phyloP scores from a whole-genome alignment of 30 jellyfish, hydroid and myxozoan species.

The Phacellophora camtschatica region DNA sequence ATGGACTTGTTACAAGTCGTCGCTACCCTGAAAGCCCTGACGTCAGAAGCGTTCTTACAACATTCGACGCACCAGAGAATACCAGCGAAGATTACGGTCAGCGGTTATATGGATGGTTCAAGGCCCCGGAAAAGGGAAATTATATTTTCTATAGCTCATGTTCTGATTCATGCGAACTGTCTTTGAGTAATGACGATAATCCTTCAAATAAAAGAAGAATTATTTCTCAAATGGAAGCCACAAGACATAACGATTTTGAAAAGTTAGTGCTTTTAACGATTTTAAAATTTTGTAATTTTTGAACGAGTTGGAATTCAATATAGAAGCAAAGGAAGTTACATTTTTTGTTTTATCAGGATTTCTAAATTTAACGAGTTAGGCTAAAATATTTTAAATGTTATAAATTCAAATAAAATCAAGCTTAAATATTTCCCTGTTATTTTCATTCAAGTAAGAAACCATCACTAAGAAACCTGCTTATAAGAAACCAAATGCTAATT shows the following conservation, averaged over 20 bases:
- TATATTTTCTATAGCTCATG: constrained; percentile 90
- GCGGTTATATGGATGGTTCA: constrained; percentile 92
- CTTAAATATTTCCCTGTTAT: too few species aligned
- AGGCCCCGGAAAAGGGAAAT: constrained; percentile 94
- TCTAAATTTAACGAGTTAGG: too few species aligned
- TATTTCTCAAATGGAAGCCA: constrained; percentile 92
- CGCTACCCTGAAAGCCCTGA: constrained; percentile 97
- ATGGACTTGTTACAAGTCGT: constrained; percentile 81
- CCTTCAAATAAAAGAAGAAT: constrained; percentile 77
- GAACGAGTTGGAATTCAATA: neutral
- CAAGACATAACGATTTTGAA: constrained; percentile 86
- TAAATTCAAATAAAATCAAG: too few species aligned
- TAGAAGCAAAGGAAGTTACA: too few species aligned
- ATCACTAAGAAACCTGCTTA: too few species aligned
- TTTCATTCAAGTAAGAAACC: too few species aligned
- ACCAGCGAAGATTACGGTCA: constrained; percentile 90
- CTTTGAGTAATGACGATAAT: constrained; percentile 85
- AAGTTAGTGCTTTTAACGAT: constrained; percentile 49
- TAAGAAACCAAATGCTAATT: too few species aligned
- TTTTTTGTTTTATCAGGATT: too few species aligned
- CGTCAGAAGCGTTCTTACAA: constrained; percentile 68
- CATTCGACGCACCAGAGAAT: constrained; percentile 92
- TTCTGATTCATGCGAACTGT: constrained; percentile 89
- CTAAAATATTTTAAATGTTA: too few species aligned
- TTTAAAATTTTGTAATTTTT: neutral